Evolutionary conservation across 1,140 invertebrate species (phyloP), one percentile per base, ranked within the genome.

Genomic region (Daktulosphaira vitifoliae): DNA sequence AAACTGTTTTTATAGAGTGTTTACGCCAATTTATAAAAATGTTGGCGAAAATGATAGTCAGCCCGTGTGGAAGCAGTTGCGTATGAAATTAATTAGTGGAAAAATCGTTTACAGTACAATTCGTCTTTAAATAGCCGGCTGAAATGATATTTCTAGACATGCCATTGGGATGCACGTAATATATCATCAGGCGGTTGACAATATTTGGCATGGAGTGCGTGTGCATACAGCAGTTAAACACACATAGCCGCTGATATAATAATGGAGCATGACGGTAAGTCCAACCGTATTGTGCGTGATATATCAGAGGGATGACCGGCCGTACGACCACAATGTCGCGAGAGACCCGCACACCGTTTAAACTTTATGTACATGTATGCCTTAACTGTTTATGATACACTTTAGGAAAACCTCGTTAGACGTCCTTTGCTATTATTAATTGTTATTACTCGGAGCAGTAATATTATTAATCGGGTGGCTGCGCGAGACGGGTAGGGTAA

Each of bases 361-460:
- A 33, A 33, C 5, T 33, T 33, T 33, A 33, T 33, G 29, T 33
- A 33, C 29, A 33, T 33, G 29, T 33, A 20, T 38, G 37, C 39
- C 54, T 26, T 26, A 46, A 59, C 54, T 26, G 38, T 54, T 39
- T 59, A 56, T n/a, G 22, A 56, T 22, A 25, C 38, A n/a, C 53
- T 39, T 54, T n/a, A 37, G 38, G 37, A 37, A 23, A 39, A 23
- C 38, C 54, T 59, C 39, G 54, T 59, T 59, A 59, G 42, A 59
- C 54, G 37, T 44, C 38, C 39, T 59, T 59, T 44, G 22, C 20
- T 23, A 23, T 59, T 59, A 59, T 59, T 59, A 59, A 59, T 59
- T 59, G 25, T 59, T 44, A 59, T 59, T 26, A 44, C 42, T 59
- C 39, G n/a, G 33, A 42, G 5, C n/a, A 16, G n/a, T 42, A n/a